These are phyloP conservation scores for Arion vulgaris DNA, from an alignment of 1,140 invertebrate species.

Conservation along the genomic window DNA sequence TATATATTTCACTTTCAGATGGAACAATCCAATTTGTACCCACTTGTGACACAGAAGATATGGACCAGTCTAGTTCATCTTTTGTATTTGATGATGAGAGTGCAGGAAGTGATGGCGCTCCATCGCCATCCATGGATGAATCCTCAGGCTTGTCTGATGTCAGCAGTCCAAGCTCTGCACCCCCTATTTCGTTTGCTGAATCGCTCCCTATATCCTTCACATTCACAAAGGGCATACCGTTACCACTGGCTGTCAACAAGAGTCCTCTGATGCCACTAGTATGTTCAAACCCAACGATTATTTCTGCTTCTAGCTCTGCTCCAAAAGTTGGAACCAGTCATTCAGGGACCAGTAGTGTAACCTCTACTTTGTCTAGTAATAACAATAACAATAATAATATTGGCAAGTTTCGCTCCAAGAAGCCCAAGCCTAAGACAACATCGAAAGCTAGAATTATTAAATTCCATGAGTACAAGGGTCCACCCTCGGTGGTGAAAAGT, in stretches of 20 bases:
- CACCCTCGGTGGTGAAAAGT: constrained; percentile 88
- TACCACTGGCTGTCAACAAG: not conserved
- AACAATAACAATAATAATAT: constrained; percentile 46
- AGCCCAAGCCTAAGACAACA: constrained; percentile 86
- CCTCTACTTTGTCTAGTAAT: not conserved
- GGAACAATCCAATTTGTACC: constrained; percentile 92
- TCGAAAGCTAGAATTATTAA: constrained; percentile 89
- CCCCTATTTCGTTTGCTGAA: not conserved
- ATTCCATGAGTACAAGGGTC: constrained; percentile 98
- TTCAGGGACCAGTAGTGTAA: constrained; percentile 8
- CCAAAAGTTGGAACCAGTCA: constrained; percentile 11
- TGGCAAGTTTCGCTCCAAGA: constrained; percentile 78
- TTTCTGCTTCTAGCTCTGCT: not conserved
- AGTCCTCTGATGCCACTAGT: not conserved
- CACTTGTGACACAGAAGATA: constrained; percentile 88
- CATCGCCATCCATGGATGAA: constrained; percentile 66
- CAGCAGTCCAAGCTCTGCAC: constrained; percentile 53
- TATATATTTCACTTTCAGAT: constrained; percentile 75
- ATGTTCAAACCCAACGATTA: not conserved
- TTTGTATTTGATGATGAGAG: constrained; percentile 90
- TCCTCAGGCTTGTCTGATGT: constrained; percentile 66
- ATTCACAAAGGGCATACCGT: constrained; percentile 26
- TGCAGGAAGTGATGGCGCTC: constrained; percentile 78
- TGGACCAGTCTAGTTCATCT: constrained; percentile 84
- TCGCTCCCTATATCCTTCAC: constrained; percentile 29